Base-by-base conservation (phyloP, 2,113 vertebrate species). In the Gila orcuttii region DNA sequence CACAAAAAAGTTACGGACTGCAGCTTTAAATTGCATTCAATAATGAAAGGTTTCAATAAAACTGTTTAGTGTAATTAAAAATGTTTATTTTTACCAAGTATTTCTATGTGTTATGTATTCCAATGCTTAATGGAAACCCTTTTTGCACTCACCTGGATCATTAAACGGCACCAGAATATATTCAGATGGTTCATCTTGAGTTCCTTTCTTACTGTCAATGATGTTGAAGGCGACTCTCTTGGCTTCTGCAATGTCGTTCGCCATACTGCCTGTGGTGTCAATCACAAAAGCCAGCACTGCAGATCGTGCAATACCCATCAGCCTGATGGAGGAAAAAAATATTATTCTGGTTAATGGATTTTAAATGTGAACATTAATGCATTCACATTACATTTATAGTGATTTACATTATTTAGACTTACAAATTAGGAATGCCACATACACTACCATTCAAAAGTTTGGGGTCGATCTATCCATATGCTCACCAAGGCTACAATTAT, bases 81-180 rank as follows among this genome's bases (percentile, higher is more conserved):
- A 10, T 2, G 17, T 19, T 19, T 36, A 3, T 36, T 69, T 17
- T 69, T 10, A 69, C 31, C 1, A 21, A 69, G 36, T 69, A 36
- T 36, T 36, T 69, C 0, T 36, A 21, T 69, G 66, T 10, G 66
- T 7, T 36, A 36, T 21, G 17, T n/a, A 60, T 60, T 60, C 19
- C 59, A 60, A 11, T 25, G 9, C 59, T 2, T 50, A 5, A n/a
- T 17, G 19, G n/a, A 28, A 3, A 77, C 7, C 6, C 55, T 23
- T 60, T 5, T 42, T 12, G 28, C 55, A 74, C 88, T 80, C 89
- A 94, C 95, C 0, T 1, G 94, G 94, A 45, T 95, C 94, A 76
- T 95, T 95, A 90, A 95, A 95, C 9, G 93, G 92, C 36, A 95
- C 95, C 76, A 95, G 86, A 78, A 95, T 93, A 81, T 95, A 95